phyloP scores from a whole-genome alignment of 2,797 vertebrate species.

The Neomorphus geoffroyi region DNA sequence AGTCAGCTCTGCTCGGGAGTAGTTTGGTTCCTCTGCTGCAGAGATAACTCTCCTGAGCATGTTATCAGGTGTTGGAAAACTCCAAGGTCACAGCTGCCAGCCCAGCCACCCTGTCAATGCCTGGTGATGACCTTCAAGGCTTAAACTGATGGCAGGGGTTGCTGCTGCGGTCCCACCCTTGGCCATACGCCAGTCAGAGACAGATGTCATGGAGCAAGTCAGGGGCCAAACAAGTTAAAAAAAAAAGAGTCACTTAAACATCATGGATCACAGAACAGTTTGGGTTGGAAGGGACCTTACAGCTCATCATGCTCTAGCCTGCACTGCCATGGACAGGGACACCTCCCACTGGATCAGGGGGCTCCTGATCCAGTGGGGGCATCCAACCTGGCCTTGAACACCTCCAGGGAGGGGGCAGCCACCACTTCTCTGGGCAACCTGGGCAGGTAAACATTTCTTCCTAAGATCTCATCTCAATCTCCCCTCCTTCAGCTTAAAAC shows the following conservation, averaged over 20 bases:
- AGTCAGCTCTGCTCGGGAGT: not conserved
- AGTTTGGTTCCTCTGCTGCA: not conserved
- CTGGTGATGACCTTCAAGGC: not conserved
- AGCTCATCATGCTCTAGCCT: not conserved
- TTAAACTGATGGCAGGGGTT: not conserved
- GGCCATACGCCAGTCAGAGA: not conserved
- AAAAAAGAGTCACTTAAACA: not conserved
- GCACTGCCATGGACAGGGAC: no score
- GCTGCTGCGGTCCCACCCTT: not conserved
- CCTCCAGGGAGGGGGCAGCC: fast-evolving
- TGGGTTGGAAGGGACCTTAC: not conserved
- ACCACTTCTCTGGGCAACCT: not conserved
- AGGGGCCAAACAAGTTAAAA: not conserved
- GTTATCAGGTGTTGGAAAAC: not conserved
- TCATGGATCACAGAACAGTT: not conserved
- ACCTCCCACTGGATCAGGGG: no score
- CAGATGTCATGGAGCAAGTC: not conserved
- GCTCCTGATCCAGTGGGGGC: no score
- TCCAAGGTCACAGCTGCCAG: not conserved
- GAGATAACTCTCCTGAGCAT: not conserved
- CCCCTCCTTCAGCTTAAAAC: not conserved
- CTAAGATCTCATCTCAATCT: not conserved
- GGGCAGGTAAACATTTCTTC: no score
- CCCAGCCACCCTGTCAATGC: not conserved
- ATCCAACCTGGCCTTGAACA: fast-evolving